Evolutionary conservation across 2,888 invertebrate genomes (phyloP), one percentile per base, ranked within the genome.

Genomic region (Priocnemis perturbator): DNA sequence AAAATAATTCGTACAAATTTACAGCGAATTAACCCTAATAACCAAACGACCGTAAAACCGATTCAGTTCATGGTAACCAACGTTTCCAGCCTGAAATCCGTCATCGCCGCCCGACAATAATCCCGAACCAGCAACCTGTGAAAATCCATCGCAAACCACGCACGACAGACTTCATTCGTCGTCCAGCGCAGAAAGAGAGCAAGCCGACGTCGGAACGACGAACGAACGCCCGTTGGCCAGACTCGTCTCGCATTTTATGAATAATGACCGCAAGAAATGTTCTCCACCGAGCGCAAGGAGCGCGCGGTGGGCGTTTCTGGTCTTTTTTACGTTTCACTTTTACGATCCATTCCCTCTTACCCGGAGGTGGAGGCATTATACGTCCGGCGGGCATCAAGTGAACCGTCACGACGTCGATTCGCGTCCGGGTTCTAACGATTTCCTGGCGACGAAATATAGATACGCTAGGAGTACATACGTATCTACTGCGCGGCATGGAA

Each of bases 381-480:
- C 83, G 81, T 83, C 81, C 80, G 81, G 75, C 74, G 66, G 66
- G 75, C 78, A 73, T 76, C 79, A 76, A 82, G 82, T 78, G 75
- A 79, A 80, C 77, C 81, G 76, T 74, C 73, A 71, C 79, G 74
- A 74, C 73, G 71, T 70, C 73, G 74, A 77, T 71, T 57, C 69
- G 69, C 69, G 69, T 75, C 76, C 75, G 75, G 64, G 64, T 73
- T 77, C 77, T 77, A 81, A 81, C 76, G 73, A 81, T 77, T 81
- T 81, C 81, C 79, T 76, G 37, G 71, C 74, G 73, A 78, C 69
- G 71, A 71, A 74, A 76, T 67, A 63, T 70, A 37, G 37, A 37
- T 7, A 37, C 7, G 37, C 11, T 37, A 3, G 26, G 3, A 26
- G 26, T 7, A 26, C 26, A 7, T n/a, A 26, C 5, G 26, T 26